Evolutionary conservation across 2,888 invertebrate species (phyloP), one percentile per base, ranked within the genome.

Genomic region (Phragmatobia fuliginosa): DNA sequence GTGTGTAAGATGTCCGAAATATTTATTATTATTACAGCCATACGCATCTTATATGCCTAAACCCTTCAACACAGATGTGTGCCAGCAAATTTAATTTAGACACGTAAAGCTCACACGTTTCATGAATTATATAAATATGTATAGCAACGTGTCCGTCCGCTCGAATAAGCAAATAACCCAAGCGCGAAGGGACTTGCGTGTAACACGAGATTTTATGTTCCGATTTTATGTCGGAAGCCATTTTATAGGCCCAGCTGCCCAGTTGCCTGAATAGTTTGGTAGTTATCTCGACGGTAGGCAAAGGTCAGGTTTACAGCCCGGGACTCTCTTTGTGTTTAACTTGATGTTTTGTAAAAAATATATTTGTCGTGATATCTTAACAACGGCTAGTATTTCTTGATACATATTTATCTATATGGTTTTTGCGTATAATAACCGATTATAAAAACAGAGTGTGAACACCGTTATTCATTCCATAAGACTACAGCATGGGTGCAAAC

Each of bases 221-320:
- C 70, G 28, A 62, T 65, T 78, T 79, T 79, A 79, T 72, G n/a
- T 41, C 49, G 49, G 60, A 21, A 36, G 45, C 63, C 67, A 67
- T 72, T 74, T 80, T 72, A 73, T 59, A 67, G 59, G 62, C 28
- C 61, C 69, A 61, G 78, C 78, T 74, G 72, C 78, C 71, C 76
- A 72, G 68, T 80, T 74, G 71, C 68, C 32, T 61, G 52, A 67
- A 76, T 68, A 75, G 68, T 74, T 79, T 28, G 62, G 41, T 18
- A 60, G 38, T 41, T 28, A 38, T 41, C 28, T 38, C 28, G 10
- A 1, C 28, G 41, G 38, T 31, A 28, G 4, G 41, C 28, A 38
- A 38, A 62, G 61, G 31, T 41, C 21, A 41, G 28, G 28, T 62
- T 38, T 62, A 21, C 18, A 21, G 31, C 10, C 4, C 1, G 31